Evolutionary conservation across 2,113 vertebrate genomes (phyloP).

Genomic region (Taurulus bubalis): DNA sequence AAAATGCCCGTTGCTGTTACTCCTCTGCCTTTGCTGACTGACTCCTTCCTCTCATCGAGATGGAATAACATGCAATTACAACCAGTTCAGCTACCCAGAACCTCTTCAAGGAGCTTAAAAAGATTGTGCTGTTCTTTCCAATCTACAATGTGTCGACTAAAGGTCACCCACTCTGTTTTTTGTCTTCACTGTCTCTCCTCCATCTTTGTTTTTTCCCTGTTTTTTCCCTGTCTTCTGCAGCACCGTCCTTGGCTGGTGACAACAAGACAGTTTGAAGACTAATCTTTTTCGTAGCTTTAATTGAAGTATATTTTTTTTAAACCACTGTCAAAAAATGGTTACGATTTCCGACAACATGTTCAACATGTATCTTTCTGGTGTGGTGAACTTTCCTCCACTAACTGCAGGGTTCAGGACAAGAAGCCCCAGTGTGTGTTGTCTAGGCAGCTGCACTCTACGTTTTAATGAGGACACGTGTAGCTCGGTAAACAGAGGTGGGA

Average conservation of each 20-base stretch:
- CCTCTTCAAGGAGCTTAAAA: conserved; percentile 52
- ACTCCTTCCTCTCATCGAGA: conserved; percentile 51
- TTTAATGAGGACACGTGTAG: conserved; percentile 69
- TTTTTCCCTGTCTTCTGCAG: neutral
- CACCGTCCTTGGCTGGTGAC: neutral
- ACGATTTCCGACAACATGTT: neutral
- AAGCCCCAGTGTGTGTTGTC: conserved; percentile 40
- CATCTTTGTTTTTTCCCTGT: neutral
- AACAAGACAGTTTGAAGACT: conserved; percentile 3
- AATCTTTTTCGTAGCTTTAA: conserved; percentile 1
- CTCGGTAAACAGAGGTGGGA: conserved; percentile 61
- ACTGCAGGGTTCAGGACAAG: conserved; percentile 47
- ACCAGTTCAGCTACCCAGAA: conserved; percentile 57
- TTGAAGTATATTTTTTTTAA: neutral
- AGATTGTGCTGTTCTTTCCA: conserved; percentile 53
- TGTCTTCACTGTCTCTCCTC: conserved; percentile 13
- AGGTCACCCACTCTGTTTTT: conserved; percentile 51
- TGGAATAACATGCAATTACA: conserved; percentile 72
- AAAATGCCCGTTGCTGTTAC: conserved; percentile 14
- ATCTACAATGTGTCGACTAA: conserved; percentile 46
- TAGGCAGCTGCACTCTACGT: conserved; percentile 52
- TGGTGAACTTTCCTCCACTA: conserved; percentile 57
- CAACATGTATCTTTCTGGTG: conserved; percentile 18
- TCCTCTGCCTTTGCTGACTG: conserved; percentile 34
- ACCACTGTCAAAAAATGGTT: neutral